A percentile compares a stretch with the other conserved stretches of the same genome.
Conservation (phyloP, 2,888 invertebrate genomes). For the Hirudinaria manillensis region DNA sequence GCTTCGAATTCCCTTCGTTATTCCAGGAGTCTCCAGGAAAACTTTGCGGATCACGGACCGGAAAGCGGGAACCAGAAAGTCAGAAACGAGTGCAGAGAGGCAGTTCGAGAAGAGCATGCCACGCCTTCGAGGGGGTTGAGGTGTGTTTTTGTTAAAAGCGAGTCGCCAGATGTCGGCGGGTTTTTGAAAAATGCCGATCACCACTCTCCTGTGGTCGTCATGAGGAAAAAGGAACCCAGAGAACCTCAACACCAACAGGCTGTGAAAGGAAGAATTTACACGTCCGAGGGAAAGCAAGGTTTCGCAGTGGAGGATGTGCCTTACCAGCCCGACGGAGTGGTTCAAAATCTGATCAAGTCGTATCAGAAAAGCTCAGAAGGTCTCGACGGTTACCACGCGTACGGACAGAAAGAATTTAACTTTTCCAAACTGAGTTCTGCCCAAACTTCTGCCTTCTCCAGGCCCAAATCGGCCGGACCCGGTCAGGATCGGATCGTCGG, state of each 20-base stretch:
- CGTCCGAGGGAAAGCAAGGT: neutral
- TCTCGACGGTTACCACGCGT: neutral
- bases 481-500: neutral
- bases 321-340: neutral
- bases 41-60: neutral
- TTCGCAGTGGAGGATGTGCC: constrained; percentile 11
- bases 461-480: constrained; percentile 15
- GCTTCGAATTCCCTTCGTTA: neutral
- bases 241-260: neutral
- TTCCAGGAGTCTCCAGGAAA: neutral
- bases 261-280: neutral
- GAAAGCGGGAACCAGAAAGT: neutral
- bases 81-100: neutral
- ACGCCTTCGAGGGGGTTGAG: neutral
- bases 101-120: neutral
- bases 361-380: neutral
- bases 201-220: neutral
- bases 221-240: neutral
- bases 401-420: neutral
- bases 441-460: neutral
- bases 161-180: no score
- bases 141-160: neutral
- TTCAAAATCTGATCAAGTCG: constrained; percentile 12
- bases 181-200: neutral
- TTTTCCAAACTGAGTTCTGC: neutral